Conservation (phyloP, 2,888 invertebrate genomes). For the Carpatolechia fugitivella region DNA sequence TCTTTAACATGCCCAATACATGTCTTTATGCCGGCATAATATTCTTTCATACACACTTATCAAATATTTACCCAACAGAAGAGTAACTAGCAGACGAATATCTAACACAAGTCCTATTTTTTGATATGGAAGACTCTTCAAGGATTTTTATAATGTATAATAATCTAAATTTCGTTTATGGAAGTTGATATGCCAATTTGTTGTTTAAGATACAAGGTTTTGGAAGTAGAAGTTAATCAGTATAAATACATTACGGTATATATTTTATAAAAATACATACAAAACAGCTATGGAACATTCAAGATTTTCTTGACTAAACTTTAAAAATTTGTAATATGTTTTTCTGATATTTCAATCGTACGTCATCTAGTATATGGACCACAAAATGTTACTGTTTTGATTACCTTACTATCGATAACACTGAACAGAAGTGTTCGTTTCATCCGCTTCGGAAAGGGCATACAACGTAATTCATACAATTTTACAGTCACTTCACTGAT, state of each 20-base stretch:
- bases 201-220: slow-evolving; percentile 58
- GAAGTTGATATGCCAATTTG: slow-evolving; percentile 79
- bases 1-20: too few species aligned
- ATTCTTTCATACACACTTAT: slow-evolving; percentile 27
- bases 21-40: too few species aligned
- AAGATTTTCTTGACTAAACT: slow-evolving; percentile 54
- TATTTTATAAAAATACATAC: slow-evolving; percentile 78
- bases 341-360: slow-evolving; percentile 70
- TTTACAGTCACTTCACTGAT: slow-evolving; percentile 10
- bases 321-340: slow-evolving; percentile 68
- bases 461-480: slow-evolving; percentile 49
- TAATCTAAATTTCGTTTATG: slow-evolving; percentile 68
- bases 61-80: slow-evolving; percentile 53
- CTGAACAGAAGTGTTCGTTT: slow-evolving; percentile 27
- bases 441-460: slow-evolving; percentile 30
- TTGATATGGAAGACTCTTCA: slow-evolving; percentile 78
- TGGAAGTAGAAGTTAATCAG: slow-evolving; percentile 69
- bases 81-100: slow-evolving; percentile 49
- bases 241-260: slow-evolving; percentile 73
- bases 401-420: slow-evolving; percentile 24
- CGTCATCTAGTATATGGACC: slow-evolving; percentile 62
- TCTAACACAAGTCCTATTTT: slow-evolving; percentile 70
- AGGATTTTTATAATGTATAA: slow-evolving; percentile 43
- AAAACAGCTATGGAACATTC: slow-evolving; percentile 60
- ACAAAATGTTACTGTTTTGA: slow-evolving; percentile 43